Conservation (phyloP, 2,888 invertebrate species). For the Drosophila niveifrons region DNA sequence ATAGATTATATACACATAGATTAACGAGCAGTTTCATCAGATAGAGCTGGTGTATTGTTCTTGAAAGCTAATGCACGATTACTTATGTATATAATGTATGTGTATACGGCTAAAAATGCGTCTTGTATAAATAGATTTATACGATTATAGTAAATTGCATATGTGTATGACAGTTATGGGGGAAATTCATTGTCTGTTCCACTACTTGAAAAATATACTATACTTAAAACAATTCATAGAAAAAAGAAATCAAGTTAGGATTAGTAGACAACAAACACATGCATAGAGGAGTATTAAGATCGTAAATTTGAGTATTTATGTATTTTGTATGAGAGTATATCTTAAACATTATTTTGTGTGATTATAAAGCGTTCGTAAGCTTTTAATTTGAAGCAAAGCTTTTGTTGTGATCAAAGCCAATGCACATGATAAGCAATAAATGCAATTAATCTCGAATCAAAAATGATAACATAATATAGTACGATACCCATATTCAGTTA, state of each 20-base stretch:
- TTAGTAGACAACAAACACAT: slow-evolving; percentile 33
- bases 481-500: slow-evolving; percentile 48
- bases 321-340: slow-evolving; percentile 23
- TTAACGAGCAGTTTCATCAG: slow-evolving; percentile 13
- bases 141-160: slow-evolving; percentile 30
- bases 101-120: slow-evolving; percentile 13
- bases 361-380: slow-evolving; percentile 69
- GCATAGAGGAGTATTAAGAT: slow-evolving; percentile 22
- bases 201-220: slow-evolving; percentile 45
- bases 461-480: slow-evolving; percentile 30
- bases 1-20: slow-evolving; percentile 35
- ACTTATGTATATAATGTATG: not conserved
- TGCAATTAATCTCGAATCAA: slow-evolving; percentile 13
- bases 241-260: slow-evolving; percentile 12
- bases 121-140: slow-evolving; percentile 19
- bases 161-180: slow-evolving; percentile 67
- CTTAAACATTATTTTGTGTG: slow-evolving; percentile 32
- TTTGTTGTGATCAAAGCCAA: slow-evolving; percentile 31
- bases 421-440: slow-evolving; percentile 35
- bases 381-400: slow-evolving; percentile 71
- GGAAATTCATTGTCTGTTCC: slow-evolving; percentile 75
- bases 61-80: slow-evolving; percentile 37
- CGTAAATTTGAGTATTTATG: not conserved
- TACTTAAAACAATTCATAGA: slow-evolving; percentile 14
- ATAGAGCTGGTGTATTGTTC: slow-evolving; percentile 1